A percentile compares a stretch with the other conserved stretches of the same genome.
Conservation (phyloP, 2,797 vertebrate genomes). For the Coregonus suidteri region DNA sequence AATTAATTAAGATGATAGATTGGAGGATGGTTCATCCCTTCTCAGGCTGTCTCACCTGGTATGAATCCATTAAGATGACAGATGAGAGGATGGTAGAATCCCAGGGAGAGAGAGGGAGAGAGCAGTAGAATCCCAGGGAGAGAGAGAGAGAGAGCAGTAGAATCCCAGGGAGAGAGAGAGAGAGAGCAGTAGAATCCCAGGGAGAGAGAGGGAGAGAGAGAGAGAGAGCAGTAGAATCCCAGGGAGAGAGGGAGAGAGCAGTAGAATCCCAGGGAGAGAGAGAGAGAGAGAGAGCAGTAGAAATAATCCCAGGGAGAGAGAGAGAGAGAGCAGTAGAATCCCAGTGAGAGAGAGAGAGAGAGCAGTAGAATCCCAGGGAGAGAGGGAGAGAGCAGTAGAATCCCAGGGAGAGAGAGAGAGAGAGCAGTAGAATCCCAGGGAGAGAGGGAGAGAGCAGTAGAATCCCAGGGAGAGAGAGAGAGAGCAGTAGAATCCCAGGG, state of each 20-base stretch:
- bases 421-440: neutral
- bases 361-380: conserved; percentile 17
- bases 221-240: no score
- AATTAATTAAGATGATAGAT: conserved; percentile 72
- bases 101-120: no score
- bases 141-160: no score
- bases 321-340: conserved; percentile 30
- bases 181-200: no score
- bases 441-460: neutral
- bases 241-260: no score
- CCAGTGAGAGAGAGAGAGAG: neutral
- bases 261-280: conserved; percentile 5
- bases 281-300: conserved; percentile 25
- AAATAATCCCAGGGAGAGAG: conserved; percentile 18
- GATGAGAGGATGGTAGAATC: no score
- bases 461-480: neutral
- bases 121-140: no score
- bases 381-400: conserved; percentile 2
- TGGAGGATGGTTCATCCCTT: no score
- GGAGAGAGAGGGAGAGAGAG: neutral
- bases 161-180: no score
- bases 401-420: neutral
- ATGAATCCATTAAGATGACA: no score
- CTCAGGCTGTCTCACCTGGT: no score
- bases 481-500: conserved; percentile 15